A percentile compares a stretch with the other conserved stretches of the same genome.
phyloP scores from a whole-genome alignment of 2,797 vertebrate species.

The Alca torda region DNA sequence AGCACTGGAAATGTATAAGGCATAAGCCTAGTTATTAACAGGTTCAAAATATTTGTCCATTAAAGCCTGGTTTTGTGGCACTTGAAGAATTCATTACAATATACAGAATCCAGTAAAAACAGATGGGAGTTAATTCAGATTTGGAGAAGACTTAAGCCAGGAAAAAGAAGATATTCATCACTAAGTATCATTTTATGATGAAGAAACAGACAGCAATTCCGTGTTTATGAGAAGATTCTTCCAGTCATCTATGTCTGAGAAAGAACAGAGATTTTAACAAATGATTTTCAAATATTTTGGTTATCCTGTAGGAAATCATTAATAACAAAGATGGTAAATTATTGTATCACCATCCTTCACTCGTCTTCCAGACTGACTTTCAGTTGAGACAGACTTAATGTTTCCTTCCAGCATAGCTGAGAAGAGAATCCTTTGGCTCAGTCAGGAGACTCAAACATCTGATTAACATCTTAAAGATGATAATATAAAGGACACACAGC shows the following conservation, averaged over 20 bases:
- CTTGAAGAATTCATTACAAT: slow-evolving; percentile 9
- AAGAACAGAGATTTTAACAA: not conserved
- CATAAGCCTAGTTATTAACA: not conserved
- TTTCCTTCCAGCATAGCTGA: not conserved
- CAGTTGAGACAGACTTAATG: not conserved
- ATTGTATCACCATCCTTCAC: not conserved
- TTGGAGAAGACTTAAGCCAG: slow-evolving; percentile 13
- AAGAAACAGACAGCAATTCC: not conserved
- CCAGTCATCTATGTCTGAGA: not conserved
- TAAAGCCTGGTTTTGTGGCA: slow-evolving; percentile 1
- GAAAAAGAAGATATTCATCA: slow-evolving; percentile 10
- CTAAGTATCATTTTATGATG: not conserved
- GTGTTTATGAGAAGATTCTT: slow-evolving; percentile 15
- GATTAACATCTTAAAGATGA: not conserved
- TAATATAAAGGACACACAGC: not conserved
- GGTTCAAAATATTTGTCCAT: slow-evolving; percentile 16
- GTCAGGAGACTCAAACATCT: not conserved
- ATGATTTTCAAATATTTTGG: slow-evolving; percentile 3
- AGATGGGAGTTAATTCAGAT: not conserved
- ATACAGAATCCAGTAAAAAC: slow-evolving; percentile 8
- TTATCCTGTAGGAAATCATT: not conserved
- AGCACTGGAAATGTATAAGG: not conserved
- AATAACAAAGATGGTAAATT: not conserved
- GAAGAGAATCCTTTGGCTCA: not conserved
- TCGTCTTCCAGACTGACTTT: not conserved